Evolutionary conservation across 2,113 vertebrate genomes (phyloP).

Genomic region (Equus quagga): DNA sequence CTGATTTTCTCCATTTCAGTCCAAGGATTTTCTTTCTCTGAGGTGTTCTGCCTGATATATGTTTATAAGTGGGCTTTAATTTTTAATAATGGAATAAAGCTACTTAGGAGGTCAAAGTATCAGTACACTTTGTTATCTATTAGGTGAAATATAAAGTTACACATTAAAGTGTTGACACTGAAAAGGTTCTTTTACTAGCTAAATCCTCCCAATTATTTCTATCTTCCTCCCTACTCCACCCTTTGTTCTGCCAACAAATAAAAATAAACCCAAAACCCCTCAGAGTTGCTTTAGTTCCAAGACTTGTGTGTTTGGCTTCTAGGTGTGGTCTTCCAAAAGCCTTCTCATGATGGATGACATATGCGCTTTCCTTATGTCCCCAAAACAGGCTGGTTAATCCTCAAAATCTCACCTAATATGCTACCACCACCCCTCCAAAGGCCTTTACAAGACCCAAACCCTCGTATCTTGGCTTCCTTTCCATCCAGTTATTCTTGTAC

Average conservation of each 20-base stretch:
- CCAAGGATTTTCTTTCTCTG: slow-evolving; percentile 86
- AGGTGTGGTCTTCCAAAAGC: background rate
- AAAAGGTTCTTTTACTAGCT: slow-evolving; percentile 16
- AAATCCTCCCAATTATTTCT: slow-evolving; percentile 41
- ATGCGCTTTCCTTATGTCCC: background rate
- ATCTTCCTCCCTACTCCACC: background rate
- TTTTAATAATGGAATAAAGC: slow-evolving; percentile 40
- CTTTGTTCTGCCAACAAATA: background rate
- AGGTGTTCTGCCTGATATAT: slow-evolving; percentile 81
- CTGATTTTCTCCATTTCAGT: slow-evolving; percentile 90
- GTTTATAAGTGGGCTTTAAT: slow-evolving; percentile 54
- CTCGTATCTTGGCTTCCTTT: background rate
- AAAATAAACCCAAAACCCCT: background rate
- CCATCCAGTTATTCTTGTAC: slow-evolving; percentile 18
- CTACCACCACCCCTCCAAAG: background rate
- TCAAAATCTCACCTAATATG: background rate
- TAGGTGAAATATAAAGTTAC: background rate
- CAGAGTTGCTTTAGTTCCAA: background rate
- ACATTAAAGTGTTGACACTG: background rate
- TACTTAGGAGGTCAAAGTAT: slow-evolving; percentile 44
- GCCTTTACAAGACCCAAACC: background rate
- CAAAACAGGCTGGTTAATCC: background rate
- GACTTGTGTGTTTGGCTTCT: background rate
- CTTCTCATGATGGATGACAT: background rate
- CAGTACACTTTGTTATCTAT: background rate